Conservation (phyloP, 2,113 vertebrate genomes). For the Oreochromis aureus region DNA sequence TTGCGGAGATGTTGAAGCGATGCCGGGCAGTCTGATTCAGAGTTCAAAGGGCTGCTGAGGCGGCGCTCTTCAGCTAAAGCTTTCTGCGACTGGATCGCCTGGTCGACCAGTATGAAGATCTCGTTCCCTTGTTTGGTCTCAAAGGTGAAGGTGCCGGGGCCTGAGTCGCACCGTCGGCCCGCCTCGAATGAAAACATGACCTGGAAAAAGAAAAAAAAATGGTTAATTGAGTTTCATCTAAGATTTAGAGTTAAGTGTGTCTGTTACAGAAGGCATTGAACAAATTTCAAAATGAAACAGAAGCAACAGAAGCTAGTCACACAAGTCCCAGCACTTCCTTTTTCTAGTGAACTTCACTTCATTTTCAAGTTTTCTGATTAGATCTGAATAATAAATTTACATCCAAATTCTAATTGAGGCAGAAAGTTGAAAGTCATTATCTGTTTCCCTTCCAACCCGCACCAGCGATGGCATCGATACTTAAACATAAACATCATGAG, state of each 20-base stretch:
- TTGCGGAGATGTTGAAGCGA: conserved; percentile 64
- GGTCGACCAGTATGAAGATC: conserved; percentile 89
- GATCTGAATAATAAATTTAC: background rate
- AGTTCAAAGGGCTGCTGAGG: conserved; percentile 58
- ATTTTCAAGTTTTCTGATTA: background rate
- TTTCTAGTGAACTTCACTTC: background rate
- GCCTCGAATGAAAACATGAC: conserved; percentile 99
- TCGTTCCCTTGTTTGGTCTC: conserved; percentile 95
- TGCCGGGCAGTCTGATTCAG: conserved; percentile 58
- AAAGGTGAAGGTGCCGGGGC: conserved; percentile 95
- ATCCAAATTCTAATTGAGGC: background rate
- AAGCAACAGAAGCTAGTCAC: background rate
- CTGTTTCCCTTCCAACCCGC: background rate
- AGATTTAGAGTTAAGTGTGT: background rate
- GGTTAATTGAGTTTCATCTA: background rate
- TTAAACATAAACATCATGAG: background rate
- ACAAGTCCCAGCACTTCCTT: background rate
- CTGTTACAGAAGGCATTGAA: background rate
- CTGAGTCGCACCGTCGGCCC: conserved; percentile 89
- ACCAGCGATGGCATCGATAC: background rate
- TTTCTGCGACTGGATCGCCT: conserved; percentile 87
- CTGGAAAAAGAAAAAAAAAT: conserved; percentile 51
- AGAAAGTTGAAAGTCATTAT: background rate
- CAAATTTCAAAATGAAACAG: background rate
- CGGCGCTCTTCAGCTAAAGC: conserved; percentile 75